Evolutionary conservation across 2,113 vertebrate species (phyloP).

Genomic region (Mus musculus): DNA sequence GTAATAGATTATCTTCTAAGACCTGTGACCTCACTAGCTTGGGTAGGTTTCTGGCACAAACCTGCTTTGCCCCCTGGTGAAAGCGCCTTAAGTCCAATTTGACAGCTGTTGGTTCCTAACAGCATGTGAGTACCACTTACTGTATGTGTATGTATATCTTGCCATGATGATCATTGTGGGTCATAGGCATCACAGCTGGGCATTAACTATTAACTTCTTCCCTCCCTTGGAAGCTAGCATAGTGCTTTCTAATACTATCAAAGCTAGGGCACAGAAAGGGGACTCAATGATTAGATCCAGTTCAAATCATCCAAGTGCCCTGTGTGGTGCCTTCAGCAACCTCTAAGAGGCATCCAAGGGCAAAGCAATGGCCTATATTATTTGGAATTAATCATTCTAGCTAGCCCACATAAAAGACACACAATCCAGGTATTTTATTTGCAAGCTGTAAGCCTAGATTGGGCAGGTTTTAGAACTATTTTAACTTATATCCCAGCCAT

Average conservation of each 20-base stretch:
- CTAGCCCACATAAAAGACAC: no score
- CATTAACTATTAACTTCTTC: background rate
- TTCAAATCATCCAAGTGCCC: background rate
- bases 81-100: background rate
- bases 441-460: no score
- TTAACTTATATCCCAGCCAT: no score
- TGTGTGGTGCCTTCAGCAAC: background rate
- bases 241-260: background rate
- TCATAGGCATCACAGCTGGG: background rate
- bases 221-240: background rate
- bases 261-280: background rate
- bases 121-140: background rate
- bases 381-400: background rate
- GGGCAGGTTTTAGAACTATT: no score
- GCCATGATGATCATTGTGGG: background rate
- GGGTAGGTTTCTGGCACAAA: background rate
- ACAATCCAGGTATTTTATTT: no score
- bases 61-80: background rate
- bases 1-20: background rate
- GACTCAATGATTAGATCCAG: no score
- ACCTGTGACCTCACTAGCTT: background rate
- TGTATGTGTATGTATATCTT: background rate
- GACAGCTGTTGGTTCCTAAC: background rate
- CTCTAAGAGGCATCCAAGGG: background rate
- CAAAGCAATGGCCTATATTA: background rate